Evolutionary conservation across 1,140 invertebrate genomes (phyloP), one percentile per base, ranked within the genome.

Genomic region (Brachionus manjavacas): DNA sequence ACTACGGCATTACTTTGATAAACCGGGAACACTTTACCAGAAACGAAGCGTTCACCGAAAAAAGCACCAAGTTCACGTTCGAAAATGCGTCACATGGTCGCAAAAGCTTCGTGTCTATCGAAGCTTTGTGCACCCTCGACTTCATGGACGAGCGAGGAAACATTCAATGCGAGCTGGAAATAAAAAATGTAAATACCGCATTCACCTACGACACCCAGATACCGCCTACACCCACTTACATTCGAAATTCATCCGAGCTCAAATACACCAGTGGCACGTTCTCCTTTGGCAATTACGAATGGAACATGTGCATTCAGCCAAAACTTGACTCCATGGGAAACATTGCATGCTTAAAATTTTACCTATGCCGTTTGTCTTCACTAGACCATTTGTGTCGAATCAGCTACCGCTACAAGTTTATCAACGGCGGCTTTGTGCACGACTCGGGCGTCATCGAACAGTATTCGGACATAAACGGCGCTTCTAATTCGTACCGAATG

Each of bases 1-100:
- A 95, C 88, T 95, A 94, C 87, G 93, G 93, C 16, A 94, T 95
- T 88, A 95, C 94, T 1, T 91, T 95, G 7, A 91, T 95, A 25
- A 95, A 95, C 87, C 92, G 93, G 11, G 94, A 95, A 85, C 94
- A 95, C 88, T 95, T 95, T 88, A 94, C 93, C 68, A 92, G 92
- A 85, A 95, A 94, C 88, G 94, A 95, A 87, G 92, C 92, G 2
- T 95, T 94, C 90, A 92, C 93, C 16, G 94, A 94, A 55, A 94
- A 94, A 88, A 86, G 86, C 43, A 86, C 85, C 49, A 93, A 93
- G 86, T 95, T 95, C 89, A 94, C 92, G 6, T 91, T 92, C 84
- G 93, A 94, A 49, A 92, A 91, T 84, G 93, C 92, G 0, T 93
- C 93, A 0, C 93, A 94, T 87, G 94, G 94, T 0, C 93, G 94